Percentiles rank a stretch among this genome's conserved stretches.
phyloP scores from a whole-genome alignment of 2,797 vertebrate species.

The Myoxocephalus aenaeus region DNA sequence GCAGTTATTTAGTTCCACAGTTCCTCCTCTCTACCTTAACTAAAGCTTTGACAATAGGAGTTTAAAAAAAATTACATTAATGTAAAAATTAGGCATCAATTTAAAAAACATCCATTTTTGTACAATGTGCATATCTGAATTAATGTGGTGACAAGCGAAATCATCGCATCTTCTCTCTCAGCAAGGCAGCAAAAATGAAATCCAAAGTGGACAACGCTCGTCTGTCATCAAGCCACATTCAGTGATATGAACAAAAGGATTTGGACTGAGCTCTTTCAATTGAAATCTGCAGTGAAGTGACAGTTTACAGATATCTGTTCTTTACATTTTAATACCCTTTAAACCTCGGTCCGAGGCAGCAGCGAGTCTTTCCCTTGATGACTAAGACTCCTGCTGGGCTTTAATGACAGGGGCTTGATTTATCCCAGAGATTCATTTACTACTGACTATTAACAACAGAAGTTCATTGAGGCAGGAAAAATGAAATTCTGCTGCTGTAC shows the following conservation, averaged over 20 bases:
- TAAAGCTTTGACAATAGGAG: slow-evolving; percentile 77
- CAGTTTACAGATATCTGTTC: slow-evolving; percentile 38
- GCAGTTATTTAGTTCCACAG: slow-evolving; percentile 77
- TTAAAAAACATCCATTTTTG: slow-evolving; percentile 74
- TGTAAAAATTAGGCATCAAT: slow-evolving; percentile 78
- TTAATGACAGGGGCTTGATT: slow-evolving; percentile 33
- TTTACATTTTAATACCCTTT: slow-evolving; percentile 34
- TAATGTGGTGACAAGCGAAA: slow-evolving; percentile 71
- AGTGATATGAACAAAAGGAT: slow-evolving; percentile 72
- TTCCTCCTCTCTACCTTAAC: slow-evolving; percentile 68
- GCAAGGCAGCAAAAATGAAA: slow-evolving; percentile 49
- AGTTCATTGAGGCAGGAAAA: slow-evolving; percentile 36
- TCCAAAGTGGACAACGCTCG: slow-evolving; percentile 50
- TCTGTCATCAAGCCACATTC: slow-evolving; percentile 66
- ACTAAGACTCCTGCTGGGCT: slow-evolving; percentile 21
- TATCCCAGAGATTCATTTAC: slow-evolving; percentile 46
- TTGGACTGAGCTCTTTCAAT: slow-evolving; percentile 68
- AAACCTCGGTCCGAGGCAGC: slow-evolving; percentile 18
- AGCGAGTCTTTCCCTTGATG: slow-evolving; percentile 26
- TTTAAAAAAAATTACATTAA: slow-evolving; percentile 61
- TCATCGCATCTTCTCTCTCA: slow-evolving; percentile 18
- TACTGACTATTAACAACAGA: slow-evolving; percentile 43
- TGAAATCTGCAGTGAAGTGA: slow-evolving; percentile 59
- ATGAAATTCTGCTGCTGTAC: slow-evolving; percentile 54
- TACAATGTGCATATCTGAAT: slow-evolving; percentile 83